Evolutionary conservation across 2,888 invertebrate species (phyloP), one percentile per base, ranked within the genome.

Genomic region (Lasioglossum leucozonium): DNA sequence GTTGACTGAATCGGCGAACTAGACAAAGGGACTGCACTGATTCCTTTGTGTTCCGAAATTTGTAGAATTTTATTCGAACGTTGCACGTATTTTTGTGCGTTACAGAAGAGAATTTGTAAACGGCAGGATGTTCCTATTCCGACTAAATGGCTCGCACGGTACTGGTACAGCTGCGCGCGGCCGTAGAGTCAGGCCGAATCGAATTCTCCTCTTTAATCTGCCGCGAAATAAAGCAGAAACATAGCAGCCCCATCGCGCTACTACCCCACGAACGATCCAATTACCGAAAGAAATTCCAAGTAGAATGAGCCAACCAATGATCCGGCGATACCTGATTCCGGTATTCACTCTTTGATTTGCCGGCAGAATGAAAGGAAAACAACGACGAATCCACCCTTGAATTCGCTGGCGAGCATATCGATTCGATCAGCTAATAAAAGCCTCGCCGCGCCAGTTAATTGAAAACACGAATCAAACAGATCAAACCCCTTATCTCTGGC

Each of bases 221-320:
- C 51, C n/a, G 10, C n/a, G 55, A 58, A 74, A 58, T 34, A 37
- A 74, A 26, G n/a, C 40, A 40, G 26, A 40, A 40, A 58, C 40
- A 11, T 2, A 13, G n/a, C 37, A 11, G 37, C n/a, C 69, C 34
- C 34, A 1, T 13, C 42, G 40, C 42, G 75, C 30, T 62, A n/a
- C n/a, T 44, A 34, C 30, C 42, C 75, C 10, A n/a, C n/a, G n/a
- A 18, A 74, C 74, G 74, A n/a, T 74, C 74, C 74, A 55, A 74
- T 55, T 75, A 75, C 75, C 30, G 42, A 75, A 65, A 76, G 42
- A 51, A 76, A 47, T 76, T 76, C n/a, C 58, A 72, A 78, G 78
- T 78, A 72, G 78, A 44, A 72, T 42, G n/a, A 62, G 34, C 26
- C 42, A 58, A 58, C 72, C 72, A 40, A 72, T 72, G 72, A 72